A percentile compares a stretch with the other conserved stretches of the same genome.
Evolutionary conservation across 2,888 invertebrate genomes (phyloP).

Genomic region (Eupelmus urozonus): DNA sequence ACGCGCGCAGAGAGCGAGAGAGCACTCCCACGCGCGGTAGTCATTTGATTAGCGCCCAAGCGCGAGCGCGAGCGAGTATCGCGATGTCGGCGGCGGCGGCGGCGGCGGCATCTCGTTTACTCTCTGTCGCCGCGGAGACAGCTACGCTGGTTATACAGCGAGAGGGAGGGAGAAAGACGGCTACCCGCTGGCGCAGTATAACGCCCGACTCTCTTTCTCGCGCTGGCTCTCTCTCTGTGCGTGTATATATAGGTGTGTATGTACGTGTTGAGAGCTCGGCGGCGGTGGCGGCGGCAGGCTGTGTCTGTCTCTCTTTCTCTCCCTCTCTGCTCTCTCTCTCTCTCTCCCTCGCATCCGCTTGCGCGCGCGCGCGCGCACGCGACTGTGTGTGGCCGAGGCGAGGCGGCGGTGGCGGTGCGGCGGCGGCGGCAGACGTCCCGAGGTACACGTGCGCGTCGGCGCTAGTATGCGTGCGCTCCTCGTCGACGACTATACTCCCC

Average conservation of each 20-base stretch:
- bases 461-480: background rate
- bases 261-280: background rate
- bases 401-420: no score
- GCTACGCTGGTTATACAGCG: background rate
- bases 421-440: conserved; percentile 34
- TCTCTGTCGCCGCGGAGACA: conserved; percentile 10
- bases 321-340: conserved; percentile 8
- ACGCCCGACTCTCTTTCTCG: no score
- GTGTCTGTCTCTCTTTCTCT: background rate
- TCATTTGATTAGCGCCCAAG: conserved; percentile 41
- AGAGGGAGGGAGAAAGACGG: background rate
- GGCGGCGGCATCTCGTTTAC: conserved; percentile 15
- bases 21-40: conserved; percentile 23
- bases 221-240: no score
- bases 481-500: no score
- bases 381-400: conserved; percentile 54
- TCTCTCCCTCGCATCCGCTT: background rate
- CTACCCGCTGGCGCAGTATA: background rate
- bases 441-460: conserved; percentile 48
- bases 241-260: no score
- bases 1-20: no score
- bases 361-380: conserved; percentile 53
- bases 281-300: no score
- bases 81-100: background rate
- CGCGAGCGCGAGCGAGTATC: background rate